Evolutionary conservation across 2,888 invertebrate species (phyloP).

Genomic region (Teinopalpus imperialis): DNA sequence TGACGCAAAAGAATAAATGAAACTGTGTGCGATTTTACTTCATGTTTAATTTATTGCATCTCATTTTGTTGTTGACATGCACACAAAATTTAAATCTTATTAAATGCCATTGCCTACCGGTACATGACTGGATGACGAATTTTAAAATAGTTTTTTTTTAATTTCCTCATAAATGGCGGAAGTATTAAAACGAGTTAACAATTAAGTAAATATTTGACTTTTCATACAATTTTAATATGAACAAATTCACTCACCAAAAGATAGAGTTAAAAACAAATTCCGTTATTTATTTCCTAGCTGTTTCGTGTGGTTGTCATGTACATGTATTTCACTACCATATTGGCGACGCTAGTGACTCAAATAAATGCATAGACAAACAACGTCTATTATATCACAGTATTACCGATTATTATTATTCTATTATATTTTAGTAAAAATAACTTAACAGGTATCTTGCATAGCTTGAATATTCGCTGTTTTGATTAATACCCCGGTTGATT

Average conservation of each 20-base stretch:
- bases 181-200: background rate
- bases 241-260: constrained; percentile 62
- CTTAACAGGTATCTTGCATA: too few species aligned
- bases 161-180: constrained; percentile 24
- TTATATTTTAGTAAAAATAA: too few species aligned
- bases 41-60: constrained; percentile 43
- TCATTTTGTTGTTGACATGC: constrained; percentile 26
- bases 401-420: background rate
- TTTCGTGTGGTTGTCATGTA: constrained; percentile 73
- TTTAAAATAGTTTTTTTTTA: constrained; percentile 39
- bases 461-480: too few species aligned
- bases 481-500: too few species aligned
- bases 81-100: constrained; percentile 37
- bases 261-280: constrained; percentile 51
- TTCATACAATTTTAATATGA: constrained; percentile 27
- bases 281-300: constrained; percentile 72
- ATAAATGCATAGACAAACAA: constrained; percentile 25
- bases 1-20: constrained; percentile 43
- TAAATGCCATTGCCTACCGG: constrained; percentile 48
- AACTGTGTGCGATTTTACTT: constrained; percentile 36
- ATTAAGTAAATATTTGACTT: background rate
- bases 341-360: constrained; percentile 59
- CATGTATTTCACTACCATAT: constrained; percentile 66
- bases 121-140: constrained; percentile 47
- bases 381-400: too few species aligned